Evolutionary conservation across 2,113 vertebrate species (phyloP).

Genomic region (Sander lucioperca): DNA sequence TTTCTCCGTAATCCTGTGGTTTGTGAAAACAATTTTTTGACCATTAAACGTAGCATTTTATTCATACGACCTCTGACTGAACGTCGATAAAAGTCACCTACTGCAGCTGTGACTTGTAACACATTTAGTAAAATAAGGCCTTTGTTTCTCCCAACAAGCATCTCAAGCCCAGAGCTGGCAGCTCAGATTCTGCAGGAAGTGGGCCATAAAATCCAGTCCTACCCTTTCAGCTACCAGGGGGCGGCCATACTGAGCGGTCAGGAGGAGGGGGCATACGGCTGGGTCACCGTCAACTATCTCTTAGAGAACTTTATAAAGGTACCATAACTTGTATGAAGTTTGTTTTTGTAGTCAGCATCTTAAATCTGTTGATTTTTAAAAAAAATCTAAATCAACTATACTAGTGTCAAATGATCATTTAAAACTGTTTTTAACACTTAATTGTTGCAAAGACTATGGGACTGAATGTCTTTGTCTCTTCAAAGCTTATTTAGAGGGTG

Average conservation of each 20-base stretch:
- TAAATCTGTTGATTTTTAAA: too few species aligned
- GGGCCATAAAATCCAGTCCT: slow-evolving; percentile 80
- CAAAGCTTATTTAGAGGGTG: background rate
- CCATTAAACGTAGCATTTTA: background rate
- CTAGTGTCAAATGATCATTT: background rate
- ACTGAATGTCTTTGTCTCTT: background rate
- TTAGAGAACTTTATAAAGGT: slow-evolving; percentile 91
- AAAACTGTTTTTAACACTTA: too few species aligned
- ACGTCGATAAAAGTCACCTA: background rate
- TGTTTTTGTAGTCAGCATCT: background rate
- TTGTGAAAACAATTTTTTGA: too few species aligned
- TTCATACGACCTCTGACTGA: background rate
- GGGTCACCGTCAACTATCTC: slow-evolving; percentile 93
- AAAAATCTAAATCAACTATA: background rate
- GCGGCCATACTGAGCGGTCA: slow-evolving; percentile 86
- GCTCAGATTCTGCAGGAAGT: slow-evolving; percentile 83
- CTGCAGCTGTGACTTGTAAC: background rate
- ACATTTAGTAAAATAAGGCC: background rate
- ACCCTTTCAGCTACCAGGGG: slow-evolving; percentile 85
- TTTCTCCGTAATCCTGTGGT: background rate
- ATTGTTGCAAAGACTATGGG: background rate
- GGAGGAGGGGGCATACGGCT: slow-evolving; percentile 89
- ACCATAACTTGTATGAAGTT: background rate
- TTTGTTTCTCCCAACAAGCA: slow-evolving; percentile 71
- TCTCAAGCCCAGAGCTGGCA: slow-evolving; percentile 74